Evolutionary conservation across 2,113 vertebrate species (phyloP).

Genomic region (Synchiropus splendidus): DNA sequence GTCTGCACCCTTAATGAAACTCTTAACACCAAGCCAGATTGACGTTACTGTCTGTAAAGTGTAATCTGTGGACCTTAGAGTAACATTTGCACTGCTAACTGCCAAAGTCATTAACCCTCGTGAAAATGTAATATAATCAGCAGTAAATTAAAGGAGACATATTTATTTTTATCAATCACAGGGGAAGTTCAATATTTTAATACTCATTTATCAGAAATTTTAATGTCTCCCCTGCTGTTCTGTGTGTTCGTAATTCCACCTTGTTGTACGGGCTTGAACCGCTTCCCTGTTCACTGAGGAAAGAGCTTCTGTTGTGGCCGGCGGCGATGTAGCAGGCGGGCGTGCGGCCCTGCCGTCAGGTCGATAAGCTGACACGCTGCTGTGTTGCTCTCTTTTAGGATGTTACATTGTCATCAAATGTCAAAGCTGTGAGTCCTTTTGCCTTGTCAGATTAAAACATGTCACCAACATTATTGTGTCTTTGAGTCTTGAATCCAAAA

Average conservation of each 20-base stretch:
- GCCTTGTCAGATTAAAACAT: too few relatives aligned
- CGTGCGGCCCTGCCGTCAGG: background rate
- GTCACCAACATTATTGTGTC: too few relatives aligned
- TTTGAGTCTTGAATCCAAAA: too few relatives aligned
- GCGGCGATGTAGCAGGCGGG: slow-evolving; percentile 35
- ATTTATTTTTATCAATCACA: slow-evolving; percentile 52
- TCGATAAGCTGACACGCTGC: background rate
- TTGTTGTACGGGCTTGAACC: slow-evolving; percentile 3
- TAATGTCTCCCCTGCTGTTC: slow-evolving; percentile 38
- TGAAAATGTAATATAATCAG: slow-evolving; percentile 40
- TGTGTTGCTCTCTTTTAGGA: slow-evolving; percentile 3
- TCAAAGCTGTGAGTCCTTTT: too few relatives aligned
- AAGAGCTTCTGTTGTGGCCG: slow-evolving; percentile 37
- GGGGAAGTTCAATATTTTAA: slow-evolving; percentile 38
- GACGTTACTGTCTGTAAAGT: too few relatives aligned
- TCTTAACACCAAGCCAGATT: too few relatives aligned
- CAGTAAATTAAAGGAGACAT: slow-evolving; percentile 22
- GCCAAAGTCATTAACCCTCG: slow-evolving; percentile 54
- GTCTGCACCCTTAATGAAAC: too few relatives aligned
- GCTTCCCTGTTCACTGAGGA: slow-evolving; percentile 11
- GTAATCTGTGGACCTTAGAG: too few relatives aligned
- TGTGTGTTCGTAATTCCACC: slow-evolving; percentile 43
- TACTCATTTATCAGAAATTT: slow-evolving; percentile 31
- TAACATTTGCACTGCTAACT: slow-evolving; percentile 23
- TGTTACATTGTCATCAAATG: background rate